Evolutionary conservation across 2,797 vertebrate genomes (phyloP).

Genomic region (Lepilemur ruficaudatus): DNA sequence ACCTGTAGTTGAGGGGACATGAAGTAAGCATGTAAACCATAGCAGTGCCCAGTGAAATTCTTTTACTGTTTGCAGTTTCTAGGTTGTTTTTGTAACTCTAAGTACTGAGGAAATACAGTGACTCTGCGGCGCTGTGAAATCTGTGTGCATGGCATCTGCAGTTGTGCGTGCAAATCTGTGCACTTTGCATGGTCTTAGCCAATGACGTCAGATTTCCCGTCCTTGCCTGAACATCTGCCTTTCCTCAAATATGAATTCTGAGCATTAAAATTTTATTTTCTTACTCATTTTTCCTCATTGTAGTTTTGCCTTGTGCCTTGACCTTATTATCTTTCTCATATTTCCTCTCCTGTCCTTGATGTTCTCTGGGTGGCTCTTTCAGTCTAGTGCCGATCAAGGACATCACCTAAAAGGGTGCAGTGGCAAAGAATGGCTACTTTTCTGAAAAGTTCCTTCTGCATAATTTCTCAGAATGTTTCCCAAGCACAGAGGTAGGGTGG

Average conservation of each 20-base stretch:
- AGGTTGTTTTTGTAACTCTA: background rate
- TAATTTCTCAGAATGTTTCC: background rate
- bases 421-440: background rate
- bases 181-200: background rate
- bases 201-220: background rate
- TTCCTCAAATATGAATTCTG: background rate
- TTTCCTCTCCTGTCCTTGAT: background rate
- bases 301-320: background rate
- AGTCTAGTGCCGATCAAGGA: background rate
- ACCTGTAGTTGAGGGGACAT: background rate
- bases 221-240: background rate
- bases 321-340: background rate
- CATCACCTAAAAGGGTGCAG: background rate
- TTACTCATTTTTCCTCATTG: background rate
- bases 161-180: background rate
- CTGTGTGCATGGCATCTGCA: accelerated
- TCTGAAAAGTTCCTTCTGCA: background rate
- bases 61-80: background rate
- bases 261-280: background rate
- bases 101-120: background rate
- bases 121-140: background rate
- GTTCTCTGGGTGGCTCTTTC: background rate
- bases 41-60: background rate
- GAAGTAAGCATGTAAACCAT: background rate
- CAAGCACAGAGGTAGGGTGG: background rate